These are phyloP conservation scores for Cryptoblepharus egeriae DNA, from an alignment of 2,797 vertebrate genomes.

Conservation along the genomic window DNA sequence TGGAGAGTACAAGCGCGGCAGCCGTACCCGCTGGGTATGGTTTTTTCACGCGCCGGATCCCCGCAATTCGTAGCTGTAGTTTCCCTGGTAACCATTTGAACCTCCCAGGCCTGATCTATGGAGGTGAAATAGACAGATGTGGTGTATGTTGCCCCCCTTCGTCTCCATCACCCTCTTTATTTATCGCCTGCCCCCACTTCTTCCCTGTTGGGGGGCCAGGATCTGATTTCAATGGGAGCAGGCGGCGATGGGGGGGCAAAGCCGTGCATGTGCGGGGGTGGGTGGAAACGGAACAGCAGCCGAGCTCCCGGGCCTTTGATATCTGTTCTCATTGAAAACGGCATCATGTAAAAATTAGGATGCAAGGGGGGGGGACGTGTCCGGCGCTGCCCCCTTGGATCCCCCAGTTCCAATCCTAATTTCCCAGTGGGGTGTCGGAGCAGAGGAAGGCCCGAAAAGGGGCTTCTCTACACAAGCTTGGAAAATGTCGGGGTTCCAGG, in stretches of 20 bases:
- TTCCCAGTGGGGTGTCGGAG: background rate
- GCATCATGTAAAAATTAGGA: background rate
- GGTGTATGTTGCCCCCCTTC: background rate
- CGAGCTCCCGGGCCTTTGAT: background rate
- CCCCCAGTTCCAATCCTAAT: background rate
- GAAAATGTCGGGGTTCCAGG: background rate
- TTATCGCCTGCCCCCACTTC: background rate
- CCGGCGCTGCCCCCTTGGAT: no score
- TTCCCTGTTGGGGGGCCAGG: background rate
- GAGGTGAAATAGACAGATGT: background rate
- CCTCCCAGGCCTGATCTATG: background rate
- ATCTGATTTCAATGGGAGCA: background rate
- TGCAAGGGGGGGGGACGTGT: no score
- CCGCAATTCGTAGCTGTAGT: background rate
- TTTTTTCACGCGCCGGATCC: background rate
- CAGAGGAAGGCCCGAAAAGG: background rate
- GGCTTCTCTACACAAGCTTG: background rate
- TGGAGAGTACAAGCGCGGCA: background rate
- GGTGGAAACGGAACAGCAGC: background rate
- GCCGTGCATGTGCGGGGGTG: background rate
- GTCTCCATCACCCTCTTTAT: background rate
- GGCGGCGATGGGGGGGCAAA: background rate
- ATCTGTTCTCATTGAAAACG: background rate
- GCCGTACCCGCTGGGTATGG: background rate
- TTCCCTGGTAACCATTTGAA: conserved; percentile 21